These are phyloP conservation scores for Echinometra lucunter DNA, from an alignment of 53 echinoderm and acorn worm genomes.

Conservation along the genomic window DNA sequence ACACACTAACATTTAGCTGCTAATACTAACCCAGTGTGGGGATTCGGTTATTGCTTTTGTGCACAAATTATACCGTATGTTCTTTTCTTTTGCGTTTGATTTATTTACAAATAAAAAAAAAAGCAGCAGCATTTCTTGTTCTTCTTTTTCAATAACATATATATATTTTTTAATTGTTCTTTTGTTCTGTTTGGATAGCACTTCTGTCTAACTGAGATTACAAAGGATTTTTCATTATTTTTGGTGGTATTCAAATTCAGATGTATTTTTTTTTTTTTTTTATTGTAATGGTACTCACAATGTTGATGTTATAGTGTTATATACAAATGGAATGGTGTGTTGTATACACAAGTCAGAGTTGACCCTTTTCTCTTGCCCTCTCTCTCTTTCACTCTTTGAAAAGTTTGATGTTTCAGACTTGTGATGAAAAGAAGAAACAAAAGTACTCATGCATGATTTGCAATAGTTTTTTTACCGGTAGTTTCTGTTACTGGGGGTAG, in stretches of 20 bases:
- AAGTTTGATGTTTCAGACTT: not conserved
- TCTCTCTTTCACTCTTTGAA: not conserved
- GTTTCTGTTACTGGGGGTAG: not conserved
- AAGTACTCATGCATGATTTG: not conserved
- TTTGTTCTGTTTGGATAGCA: too few relatives aligned
- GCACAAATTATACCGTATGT: not conserved
- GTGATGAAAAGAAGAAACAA: not conserved
- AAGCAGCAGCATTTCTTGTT: not conserved
- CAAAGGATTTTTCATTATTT: too few relatives aligned
- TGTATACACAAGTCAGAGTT: not conserved
- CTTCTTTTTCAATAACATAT: too few relatives aligned
- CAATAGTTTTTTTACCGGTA: not conserved
- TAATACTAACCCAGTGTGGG: constrained; percentile 25
- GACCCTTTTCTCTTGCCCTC: not conserved
- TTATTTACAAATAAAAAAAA: not conserved
- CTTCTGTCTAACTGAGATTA: too few relatives aligned
- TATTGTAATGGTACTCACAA: not conserved
- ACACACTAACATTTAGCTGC: not conserved
- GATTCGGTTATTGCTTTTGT: constrained; percentile 61
- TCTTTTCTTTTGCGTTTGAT: not conserved
- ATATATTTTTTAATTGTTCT: not conserved
- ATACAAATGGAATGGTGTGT: not conserved
- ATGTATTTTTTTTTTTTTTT: not conserved
- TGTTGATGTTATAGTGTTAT: not conserved
- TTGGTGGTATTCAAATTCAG: not conserved